phyloP scores from a whole-genome alignment of 2,888 invertebrate species.

The Andrena hattorfiana region DNA sequence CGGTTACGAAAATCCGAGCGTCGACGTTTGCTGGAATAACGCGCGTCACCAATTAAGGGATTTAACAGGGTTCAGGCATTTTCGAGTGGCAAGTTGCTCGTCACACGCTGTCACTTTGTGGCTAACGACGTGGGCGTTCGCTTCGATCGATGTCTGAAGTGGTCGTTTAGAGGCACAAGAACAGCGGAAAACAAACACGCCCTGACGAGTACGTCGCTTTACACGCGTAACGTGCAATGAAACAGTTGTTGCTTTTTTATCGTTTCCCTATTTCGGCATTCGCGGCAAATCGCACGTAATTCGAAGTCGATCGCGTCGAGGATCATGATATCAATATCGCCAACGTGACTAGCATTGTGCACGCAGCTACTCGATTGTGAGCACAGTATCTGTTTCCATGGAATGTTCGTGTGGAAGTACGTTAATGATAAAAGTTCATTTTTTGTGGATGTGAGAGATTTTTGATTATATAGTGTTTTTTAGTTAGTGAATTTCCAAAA shows the following conservation, averaged over 20 bases:
- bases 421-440: too few species aligned
- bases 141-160: conserved; percentile 59
- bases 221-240: conserved; percentile 9
- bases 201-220: background rate
- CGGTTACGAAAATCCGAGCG: background rate
- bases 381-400: background rate
- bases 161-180: conserved; percentile 53
- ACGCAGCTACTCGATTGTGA: conserved; percentile 10
- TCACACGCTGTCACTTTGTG: conserved; percentile 56
- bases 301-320: conserved; percentile 26
- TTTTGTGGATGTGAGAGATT: background rate
- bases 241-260: conserved; percentile 37
- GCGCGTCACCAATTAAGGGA: conserved; percentile 49
- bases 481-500: too few species aligned
- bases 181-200: conserved; percentile 45
- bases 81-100: conserved; percentile 60
- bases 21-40: conserved; percentile 29
- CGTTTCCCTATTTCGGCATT: conserved; percentile 42
- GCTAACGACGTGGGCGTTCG: conserved; percentile 48
- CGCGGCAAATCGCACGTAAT: conserved; percentile 35
- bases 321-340: conserved; percentile 23
- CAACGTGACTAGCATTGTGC: conserved; percentile 13
- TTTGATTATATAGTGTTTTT: too few species aligned
- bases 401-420: background rate
- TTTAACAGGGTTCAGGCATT: conserved; percentile 41